These are phyloP conservation scores for Phalangium opilio DNA, from an alignment of 2,888 invertebrate genomes.

Conservation along the genomic window DNA sequence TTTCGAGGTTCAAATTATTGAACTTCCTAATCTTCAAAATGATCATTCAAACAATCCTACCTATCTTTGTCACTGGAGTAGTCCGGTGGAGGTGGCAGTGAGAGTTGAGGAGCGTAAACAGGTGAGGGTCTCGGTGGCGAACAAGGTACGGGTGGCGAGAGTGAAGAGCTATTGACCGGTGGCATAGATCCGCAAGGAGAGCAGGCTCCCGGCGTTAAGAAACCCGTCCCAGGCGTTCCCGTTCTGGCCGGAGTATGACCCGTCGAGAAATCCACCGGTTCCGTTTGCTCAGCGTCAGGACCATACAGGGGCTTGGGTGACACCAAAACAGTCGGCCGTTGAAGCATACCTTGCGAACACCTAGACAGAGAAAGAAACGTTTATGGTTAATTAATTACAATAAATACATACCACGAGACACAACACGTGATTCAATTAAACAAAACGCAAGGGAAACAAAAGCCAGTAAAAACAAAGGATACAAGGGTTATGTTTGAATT, in stretches of 20 bases:
- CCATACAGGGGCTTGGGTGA: slow-evolving; percentile 16
- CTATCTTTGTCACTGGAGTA: slow-evolving; percentile 10
- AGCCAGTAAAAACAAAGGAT: too few species aligned
- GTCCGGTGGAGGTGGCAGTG: slow-evolving; percentile 10
- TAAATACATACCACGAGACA: background rate
- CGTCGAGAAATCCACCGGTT: slow-evolving; percentile 46
- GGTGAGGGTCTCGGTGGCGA: slow-evolving; percentile 5
- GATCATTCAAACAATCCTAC: slow-evolving; percentile 1
- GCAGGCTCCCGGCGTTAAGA: too few species aligned
- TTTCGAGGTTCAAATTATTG: too few species aligned
- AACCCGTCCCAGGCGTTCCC: too few species aligned
- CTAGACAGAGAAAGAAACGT: too few species aligned
- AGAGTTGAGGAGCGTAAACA: slow-evolving; percentile 7
- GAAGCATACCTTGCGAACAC: slow-evolving; percentile 4
- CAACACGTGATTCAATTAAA: background rate
- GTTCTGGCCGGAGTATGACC: too few species aligned
- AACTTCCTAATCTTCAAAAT: background rate
- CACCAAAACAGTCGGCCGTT: slow-evolving; percentile 15
- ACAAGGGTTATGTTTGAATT: too few species aligned
- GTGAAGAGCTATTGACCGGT: too few species aligned
- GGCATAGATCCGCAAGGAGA: too few species aligned
- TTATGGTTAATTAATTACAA: too few species aligned
- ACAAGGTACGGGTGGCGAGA: background rate
- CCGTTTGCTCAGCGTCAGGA: slow-evolving; percentile 40
- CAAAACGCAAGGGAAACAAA: background rate